A percentile compares a stretch with the other conserved stretches of the same genome.
Evolutionary conservation across 2,113 vertebrate species (phyloP).

Genomic region (Zosterops borbonicus): DNA sequence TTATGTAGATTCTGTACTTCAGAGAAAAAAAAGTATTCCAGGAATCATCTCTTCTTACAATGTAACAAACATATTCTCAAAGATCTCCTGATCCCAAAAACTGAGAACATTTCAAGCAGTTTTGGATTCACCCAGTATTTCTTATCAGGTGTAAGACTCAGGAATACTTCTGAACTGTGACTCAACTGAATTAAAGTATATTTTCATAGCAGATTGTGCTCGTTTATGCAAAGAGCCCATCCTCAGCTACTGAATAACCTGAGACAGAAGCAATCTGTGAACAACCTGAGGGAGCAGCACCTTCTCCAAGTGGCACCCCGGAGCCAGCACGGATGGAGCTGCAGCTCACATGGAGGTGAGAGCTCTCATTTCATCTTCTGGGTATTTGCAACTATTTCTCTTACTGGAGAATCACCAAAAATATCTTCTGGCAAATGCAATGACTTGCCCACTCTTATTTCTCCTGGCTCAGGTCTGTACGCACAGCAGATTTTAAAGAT

Average conservation of each 20-base stretch:
- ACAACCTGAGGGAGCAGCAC: background rate
- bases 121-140: background rate
- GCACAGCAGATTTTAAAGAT: background rate
- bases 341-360: background rate
- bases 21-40: background rate
- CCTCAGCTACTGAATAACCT: background rate
- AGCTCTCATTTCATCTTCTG: background rate
- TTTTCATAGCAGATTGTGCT: background rate
- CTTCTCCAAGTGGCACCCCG: background rate
- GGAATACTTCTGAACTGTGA: background rate
- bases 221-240: background rate
- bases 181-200: background rate
- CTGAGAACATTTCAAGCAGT: background rate
- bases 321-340: fast-evolving
- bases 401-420: background rate
- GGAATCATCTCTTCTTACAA: background rate
- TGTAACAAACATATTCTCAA: background rate
- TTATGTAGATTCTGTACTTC: background rate
- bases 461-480: background rate
- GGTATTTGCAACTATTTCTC: background rate
- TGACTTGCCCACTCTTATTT: background rate
- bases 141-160: background rate
- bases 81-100: background rate
- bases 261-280: background rate
- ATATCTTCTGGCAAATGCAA: background rate